These are phyloP conservation scores for Lineus longissimus DNA, from an alignment of 1,140 invertebrate species.

Conservation along the genomic window DNA sequence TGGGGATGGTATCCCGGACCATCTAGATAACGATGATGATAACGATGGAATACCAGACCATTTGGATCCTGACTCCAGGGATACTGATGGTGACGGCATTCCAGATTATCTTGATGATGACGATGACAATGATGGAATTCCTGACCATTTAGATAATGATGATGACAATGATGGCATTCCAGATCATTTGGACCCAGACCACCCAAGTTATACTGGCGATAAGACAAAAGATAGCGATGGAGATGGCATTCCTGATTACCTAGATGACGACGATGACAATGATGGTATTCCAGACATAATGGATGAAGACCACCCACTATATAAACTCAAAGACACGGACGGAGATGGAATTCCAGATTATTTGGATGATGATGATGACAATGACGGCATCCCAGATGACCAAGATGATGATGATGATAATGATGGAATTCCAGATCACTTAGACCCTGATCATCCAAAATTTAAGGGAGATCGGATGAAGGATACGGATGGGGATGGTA, in stretches of 20 bases:
- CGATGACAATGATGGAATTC: slow-evolving; percentile 29
- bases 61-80: slow-evolving; percentile 31
- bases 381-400: slow-evolving; percentile 43
- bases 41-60: slow-evolving; percentile 40
- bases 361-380: slow-evolving; percentile 31
- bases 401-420: slow-evolving; percentile 5
- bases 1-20: slow-evolving; percentile 38
- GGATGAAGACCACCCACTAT: slow-evolving; percentile 29
- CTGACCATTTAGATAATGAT: slow-evolving; percentile 28
- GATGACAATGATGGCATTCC: slow-evolving; percentile 36
- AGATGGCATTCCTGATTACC: slow-evolving; percentile 42
- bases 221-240: slow-evolving; percentile 35
- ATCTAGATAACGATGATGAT: slow-evolving; percentile 32
- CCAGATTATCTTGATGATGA: slow-evolving; percentile 29
- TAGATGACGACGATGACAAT: slow-evolving; percentile 34
- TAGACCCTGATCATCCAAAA: slow-evolving; percentile 14
- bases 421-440: slow-evolving; percentile 16
- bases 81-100: slow-evolving; percentile 41
- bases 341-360: slow-evolving; percentile 25
- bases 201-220: slow-evolving; percentile 36
- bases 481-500: slow-evolving; percentile 37
- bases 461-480: slow-evolving; percentile 17
- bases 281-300: slow-evolving; percentile 44
- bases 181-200: slow-evolving; percentile 34
- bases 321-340: slow-evolving; percentile 31